phyloP scores from a whole-genome alignment of 1,140 invertebrate genomes.

The Rhopalosiphum maidis region DNA sequence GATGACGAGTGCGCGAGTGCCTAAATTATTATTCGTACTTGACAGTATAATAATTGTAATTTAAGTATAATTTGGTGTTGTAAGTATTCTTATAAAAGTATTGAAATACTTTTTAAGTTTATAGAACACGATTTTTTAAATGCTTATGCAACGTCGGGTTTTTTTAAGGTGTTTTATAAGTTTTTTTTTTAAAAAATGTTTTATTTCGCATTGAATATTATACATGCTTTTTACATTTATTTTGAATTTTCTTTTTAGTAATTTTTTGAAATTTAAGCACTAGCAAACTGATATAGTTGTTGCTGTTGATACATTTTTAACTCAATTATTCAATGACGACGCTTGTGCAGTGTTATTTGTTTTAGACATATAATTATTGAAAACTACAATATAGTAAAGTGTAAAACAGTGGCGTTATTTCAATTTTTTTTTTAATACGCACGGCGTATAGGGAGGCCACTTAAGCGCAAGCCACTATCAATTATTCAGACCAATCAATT shows the following conservation, averaged over 20 bases:
- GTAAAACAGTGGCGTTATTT: no score
- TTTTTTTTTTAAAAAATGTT: not conserved
- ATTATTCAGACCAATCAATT: no score
- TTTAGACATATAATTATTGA: no score
- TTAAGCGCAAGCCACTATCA: no score
- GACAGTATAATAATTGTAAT: not conserved
- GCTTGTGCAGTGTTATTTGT: no score
- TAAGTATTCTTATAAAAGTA: not conserved
- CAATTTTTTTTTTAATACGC: no score
- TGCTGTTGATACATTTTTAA: no score
- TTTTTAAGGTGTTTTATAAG: no score
- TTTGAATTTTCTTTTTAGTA: not conserved
- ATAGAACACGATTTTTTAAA: not conserved
- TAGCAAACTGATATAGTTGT: no score
- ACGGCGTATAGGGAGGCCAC: no score
- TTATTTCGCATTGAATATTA: not conserved
- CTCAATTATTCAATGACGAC: no score
- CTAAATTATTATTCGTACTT: not conserved
- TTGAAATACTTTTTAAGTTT: not conserved
- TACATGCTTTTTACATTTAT: not conserved
- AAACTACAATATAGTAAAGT: no score
- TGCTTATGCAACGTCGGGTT: not conserved
- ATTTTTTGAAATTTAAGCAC: not conserved
- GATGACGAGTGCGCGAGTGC: not conserved
- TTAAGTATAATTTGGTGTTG: not conserved